Evolutionary conservation across 53 echinoderm and acorn worm species (phyloP).

Genomic region (Echinometra lucunter): DNA sequence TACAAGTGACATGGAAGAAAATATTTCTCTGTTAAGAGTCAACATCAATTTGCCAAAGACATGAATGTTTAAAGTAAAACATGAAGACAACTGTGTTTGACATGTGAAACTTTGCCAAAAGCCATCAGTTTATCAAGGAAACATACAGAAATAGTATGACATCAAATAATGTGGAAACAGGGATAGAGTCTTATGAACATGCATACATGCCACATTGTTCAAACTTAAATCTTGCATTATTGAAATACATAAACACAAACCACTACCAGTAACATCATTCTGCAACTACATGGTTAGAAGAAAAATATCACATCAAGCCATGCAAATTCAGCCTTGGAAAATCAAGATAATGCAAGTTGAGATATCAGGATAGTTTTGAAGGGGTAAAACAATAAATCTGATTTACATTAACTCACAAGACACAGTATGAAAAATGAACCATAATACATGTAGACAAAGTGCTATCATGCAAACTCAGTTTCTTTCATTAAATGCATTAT

Average conservation of each 20-base stretch:
- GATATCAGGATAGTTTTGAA: neutral
- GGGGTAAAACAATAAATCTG: neutral
- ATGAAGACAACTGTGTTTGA: neutral
- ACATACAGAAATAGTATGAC: neutral
- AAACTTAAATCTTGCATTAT: neutral
- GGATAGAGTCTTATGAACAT: neutral
- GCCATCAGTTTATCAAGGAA: neutral
- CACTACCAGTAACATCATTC: neutral
- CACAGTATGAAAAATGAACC: neutral
- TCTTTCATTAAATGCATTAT: neutral
- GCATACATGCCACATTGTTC: neutral
- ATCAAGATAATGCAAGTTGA: neutral
- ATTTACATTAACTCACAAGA: neutral
- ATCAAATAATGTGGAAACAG: neutral
- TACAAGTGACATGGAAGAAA: neutral
- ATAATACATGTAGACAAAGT: neutral
- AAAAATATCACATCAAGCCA: constrained; percentile 18
- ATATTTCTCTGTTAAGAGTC: neutral
- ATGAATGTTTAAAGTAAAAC: neutral
- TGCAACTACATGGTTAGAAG: neutral
- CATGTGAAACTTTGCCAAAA: neutral
- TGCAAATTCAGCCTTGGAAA: constrained; percentile 35
- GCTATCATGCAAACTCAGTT: constrained; percentile 2
- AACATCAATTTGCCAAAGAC: neutral
- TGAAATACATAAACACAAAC: neutral